These are phyloP conservation scores for Caenorhabditis sp. DNA, from an alignment of 2,888 invertebrate genomes.

Conservation along the genomic window DNA sequence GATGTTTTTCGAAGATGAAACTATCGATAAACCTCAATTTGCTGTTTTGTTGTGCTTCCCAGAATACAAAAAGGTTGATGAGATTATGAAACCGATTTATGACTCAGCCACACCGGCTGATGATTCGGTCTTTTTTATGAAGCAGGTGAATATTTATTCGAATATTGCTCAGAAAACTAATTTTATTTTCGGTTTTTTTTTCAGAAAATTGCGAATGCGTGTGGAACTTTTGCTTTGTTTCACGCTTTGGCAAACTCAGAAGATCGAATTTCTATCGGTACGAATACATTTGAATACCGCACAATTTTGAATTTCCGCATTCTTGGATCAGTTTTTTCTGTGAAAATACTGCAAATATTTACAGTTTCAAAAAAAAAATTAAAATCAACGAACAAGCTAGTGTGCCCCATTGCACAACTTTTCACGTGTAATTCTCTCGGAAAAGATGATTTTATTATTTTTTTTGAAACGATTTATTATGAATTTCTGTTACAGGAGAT, in stretches of 20 bases:
- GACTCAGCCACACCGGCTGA: slow-evolving; percentile 45
- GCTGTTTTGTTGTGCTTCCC: slow-evolving; percentile 80
- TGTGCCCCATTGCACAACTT: background rate
- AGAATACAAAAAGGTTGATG: slow-evolving; percentile 60
- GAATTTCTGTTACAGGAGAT: slow-evolving; percentile 32
- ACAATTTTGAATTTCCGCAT: background rate
- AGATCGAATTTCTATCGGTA: slow-evolving; percentile 53
- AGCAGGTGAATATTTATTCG: slow-evolving; percentile 51
- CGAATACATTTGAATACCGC: background rate
- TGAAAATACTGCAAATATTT: background rate
- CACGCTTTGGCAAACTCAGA: slow-evolving; percentile 85
- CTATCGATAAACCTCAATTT: slow-evolving; percentile 83
- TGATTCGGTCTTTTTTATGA: slow-evolving; percentile 64
- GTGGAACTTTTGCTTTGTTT: slow-evolving; percentile 93
- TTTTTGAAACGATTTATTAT: slow-evolving; percentile 1
- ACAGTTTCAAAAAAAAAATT: background rate
- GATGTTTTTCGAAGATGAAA: slow-evolving; percentile 87
- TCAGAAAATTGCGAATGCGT: slow-evolving; percentile 76
- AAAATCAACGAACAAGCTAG: background rate
- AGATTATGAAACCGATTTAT: slow-evolving; percentile 55
- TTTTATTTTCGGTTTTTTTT: background rate
- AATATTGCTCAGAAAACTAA: background rate
- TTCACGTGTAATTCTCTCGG: background rate
- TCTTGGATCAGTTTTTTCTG: background rate
- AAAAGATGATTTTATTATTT: background rate